These are phyloP conservation scores for Megaceryle maxima DNA, from an alignment of 2,113 vertebrate genomes.

Conservation along the genomic window DNA sequence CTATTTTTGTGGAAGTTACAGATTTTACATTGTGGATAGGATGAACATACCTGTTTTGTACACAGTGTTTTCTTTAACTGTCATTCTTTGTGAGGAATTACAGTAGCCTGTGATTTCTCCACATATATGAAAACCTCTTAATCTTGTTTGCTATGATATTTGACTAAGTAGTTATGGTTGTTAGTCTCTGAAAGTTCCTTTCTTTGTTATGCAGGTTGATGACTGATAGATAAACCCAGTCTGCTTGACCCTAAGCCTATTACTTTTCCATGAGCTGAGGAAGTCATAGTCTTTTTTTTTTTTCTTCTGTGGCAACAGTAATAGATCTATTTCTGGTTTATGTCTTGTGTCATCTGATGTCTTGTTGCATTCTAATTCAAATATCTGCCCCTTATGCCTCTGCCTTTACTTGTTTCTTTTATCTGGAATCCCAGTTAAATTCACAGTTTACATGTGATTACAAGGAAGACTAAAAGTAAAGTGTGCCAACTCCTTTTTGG, in stretches of 20 bases:
- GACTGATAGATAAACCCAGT: not conserved
- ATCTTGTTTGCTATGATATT: not conserved
- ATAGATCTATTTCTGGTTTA: not conserved
- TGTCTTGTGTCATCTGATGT: too few species aligned
- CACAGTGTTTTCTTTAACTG: not conserved
- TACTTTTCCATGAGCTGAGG: not conserved
- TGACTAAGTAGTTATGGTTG: not conserved
- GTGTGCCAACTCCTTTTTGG: not conserved
- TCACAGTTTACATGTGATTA: not conserved
- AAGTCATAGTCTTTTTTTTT: not conserved
- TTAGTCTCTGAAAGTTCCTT: not conserved
- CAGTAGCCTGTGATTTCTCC: not conserved
- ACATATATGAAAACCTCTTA: not conserved
- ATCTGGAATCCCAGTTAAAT: not conserved
- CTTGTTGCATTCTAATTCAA: too few species aligned
- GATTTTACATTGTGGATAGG: not conserved
- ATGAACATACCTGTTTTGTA: not conserved
- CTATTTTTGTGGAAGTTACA: not conserved
- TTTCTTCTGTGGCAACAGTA: not conserved
- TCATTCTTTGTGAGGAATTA: not conserved
- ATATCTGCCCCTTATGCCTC: not conserved
- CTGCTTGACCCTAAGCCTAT: not conserved
- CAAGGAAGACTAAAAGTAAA: not conserved
- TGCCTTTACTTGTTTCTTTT: not conserved
- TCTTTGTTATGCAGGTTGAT: not conserved